Evolutionary conservation across 2,888 invertebrate genomes (phyloP).

Genomic region (Scotopteryx bipunctaria): DNA sequence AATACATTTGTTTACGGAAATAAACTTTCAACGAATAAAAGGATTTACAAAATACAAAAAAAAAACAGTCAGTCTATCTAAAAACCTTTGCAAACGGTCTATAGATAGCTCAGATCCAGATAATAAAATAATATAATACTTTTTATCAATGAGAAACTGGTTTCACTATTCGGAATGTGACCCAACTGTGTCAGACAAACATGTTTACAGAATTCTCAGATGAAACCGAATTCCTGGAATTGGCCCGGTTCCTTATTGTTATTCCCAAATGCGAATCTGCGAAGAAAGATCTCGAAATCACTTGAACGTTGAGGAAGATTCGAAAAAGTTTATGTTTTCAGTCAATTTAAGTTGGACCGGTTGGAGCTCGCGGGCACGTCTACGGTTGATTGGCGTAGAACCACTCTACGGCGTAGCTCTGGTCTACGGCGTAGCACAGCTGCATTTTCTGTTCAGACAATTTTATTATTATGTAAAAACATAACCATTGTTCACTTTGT

Average conservation of each 20-base stretch:
- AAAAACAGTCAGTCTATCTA: too few species aligned
- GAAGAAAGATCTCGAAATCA: constrained; percentile 6
- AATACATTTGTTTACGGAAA: too few species aligned
- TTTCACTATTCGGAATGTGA: neutral
- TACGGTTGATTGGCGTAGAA: constrained; percentile 43
- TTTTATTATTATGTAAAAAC: neutral
- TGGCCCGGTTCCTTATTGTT: constrained; percentile 50
- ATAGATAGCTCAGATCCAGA: too few species aligned
- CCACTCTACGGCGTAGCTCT: constrained; percentile 15
- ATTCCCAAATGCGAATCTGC: constrained; percentile 43
- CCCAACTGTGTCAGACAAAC: constrained; percentile 52
- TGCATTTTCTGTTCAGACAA: neutral
- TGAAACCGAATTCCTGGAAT: constrained; percentile 48
- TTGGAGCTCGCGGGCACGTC: constrained; percentile 36
- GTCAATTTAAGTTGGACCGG: constrained; percentile 59
- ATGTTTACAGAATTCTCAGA: constrained; percentile 55
- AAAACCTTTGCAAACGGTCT: too few species aligned
- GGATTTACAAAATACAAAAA: too few species aligned
- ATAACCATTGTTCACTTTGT: neutral
- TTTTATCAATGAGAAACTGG: too few species aligned
- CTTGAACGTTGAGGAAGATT: constrained; percentile 16
- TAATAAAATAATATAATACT: too few species aligned
- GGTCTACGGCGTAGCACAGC: constrained; percentile 7
- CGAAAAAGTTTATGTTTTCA: constrained; percentile 53
- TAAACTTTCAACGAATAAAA: too few species aligned